Conservation (phyloP, 1,140 invertebrate genomes). For the Melanaphis sacchari region DNA sequence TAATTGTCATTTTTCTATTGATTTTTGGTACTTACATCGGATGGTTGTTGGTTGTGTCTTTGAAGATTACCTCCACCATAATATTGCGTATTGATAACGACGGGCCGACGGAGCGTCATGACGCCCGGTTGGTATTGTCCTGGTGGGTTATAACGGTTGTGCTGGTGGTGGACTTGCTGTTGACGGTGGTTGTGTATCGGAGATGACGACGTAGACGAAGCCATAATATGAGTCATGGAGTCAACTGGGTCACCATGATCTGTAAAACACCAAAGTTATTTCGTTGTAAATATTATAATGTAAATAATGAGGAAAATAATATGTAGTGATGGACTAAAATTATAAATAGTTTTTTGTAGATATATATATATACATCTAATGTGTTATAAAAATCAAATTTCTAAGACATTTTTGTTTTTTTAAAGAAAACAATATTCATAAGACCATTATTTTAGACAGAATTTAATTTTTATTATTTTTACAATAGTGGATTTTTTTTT, state of each 20-base stretch:
- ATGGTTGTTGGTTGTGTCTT: neutral
- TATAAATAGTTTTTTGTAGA: neutral
- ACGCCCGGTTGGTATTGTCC: slow-evolving; percentile 28
- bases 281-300: neutral
- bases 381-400: too few relatives aligned
- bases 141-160: neutral
- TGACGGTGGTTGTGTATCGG: slow-evolving; percentile 19
- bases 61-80: neutral
- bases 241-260: neutral
- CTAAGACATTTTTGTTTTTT: too few relatives aligned
- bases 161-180: neutral
- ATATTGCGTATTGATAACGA: neutral
- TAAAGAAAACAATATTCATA: too few relatives aligned
- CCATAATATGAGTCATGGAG: neutral
- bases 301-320: neutral
- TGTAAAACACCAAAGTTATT: neutral
- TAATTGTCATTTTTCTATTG: neutral
- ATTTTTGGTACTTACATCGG: neutral
- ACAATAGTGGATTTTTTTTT: neutral
- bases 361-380: neutral
- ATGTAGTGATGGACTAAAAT: neutral
- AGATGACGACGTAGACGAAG: slow-evolving; percentile 21
- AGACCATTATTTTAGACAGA: neutral
- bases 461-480: slow-evolving; percentile 9
- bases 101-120: slow-evolving; percentile 14